These are phyloP conservation scores for Panagrolaimus sp. DNA, from an alignment of 1,140 invertebrate species.

Conservation along the genomic window DNA sequence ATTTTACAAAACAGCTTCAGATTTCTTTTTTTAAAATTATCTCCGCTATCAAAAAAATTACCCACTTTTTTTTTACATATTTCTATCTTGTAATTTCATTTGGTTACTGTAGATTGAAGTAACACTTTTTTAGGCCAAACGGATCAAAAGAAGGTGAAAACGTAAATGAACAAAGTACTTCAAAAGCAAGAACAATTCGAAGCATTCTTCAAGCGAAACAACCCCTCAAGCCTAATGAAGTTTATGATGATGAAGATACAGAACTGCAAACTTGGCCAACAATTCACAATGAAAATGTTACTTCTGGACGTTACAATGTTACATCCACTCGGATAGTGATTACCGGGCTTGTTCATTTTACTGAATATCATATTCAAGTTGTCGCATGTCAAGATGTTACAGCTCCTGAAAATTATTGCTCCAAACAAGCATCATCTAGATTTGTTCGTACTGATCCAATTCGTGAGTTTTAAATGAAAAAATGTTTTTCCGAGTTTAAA, in stretches of 20 bases:
- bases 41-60: not conserved
- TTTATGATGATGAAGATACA: not conserved
- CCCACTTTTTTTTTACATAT: not conserved
- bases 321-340: constrained; percentile 48
- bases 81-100: not conserved
- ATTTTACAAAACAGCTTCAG: constrained; percentile 1
- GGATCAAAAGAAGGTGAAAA: not conserved
- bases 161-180: not conserved
- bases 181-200: not conserved
- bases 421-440: constrained; percentile 25
- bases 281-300: not conserved
- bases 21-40: constrained; percentile 6
- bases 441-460: constrained; percentile 17
- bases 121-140: not conserved
- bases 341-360: constrained; percentile 62
- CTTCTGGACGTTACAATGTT: constrained; percentile 44
- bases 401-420: constrained; percentile 37
- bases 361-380: constrained; percentile 62
- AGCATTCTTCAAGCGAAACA: not conserved
- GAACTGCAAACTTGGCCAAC: not conserved
- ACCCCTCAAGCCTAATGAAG: not conserved
- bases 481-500: not conserved
- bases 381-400: constrained; percentile 43
- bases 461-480: not conserved
- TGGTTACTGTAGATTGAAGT: not conserved